A percentile compares a stretch with the other conserved stretches of the same genome.
Evolutionary conservation across 2,113 vertebrate genomes (phyloP).

Genomic region (Nesoenas mayeri): DNA sequence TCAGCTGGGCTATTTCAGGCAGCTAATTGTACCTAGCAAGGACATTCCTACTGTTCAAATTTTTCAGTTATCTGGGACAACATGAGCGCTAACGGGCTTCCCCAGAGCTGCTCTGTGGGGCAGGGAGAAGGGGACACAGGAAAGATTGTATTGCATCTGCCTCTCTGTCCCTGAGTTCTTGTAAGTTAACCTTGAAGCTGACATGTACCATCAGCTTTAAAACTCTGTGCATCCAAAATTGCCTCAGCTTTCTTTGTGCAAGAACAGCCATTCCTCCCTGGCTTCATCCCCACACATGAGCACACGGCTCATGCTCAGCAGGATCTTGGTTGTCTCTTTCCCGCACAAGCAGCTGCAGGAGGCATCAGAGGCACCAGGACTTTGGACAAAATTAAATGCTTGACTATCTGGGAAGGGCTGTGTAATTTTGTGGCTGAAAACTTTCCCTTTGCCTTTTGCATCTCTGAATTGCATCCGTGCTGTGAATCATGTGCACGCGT

Average conservation of each 20-base stretch:
- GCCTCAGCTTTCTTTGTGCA: background rate
- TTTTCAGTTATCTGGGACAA: background rate
- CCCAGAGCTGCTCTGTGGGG: background rate
- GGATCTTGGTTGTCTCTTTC: background rate
- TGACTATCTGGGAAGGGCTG: background rate
- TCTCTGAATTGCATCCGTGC: background rate
- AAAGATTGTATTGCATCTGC: background rate
- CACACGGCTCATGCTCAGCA: accelerated
- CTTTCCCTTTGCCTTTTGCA: background rate
- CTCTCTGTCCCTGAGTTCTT: background rate
- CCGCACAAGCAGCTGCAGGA: background rate
- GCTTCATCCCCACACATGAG: background rate
- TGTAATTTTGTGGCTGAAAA: background rate
- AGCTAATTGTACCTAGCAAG: slow-evolving; percentile 46
- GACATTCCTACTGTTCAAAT: background rate
- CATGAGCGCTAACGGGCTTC: background rate
- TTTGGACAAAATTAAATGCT: background rate
- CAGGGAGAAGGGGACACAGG: background rate
- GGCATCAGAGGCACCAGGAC: background rate
- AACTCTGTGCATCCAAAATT: background rate
- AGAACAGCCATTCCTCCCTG: background rate
- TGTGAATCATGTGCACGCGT: accelerated
- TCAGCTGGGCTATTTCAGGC: slow-evolving; percentile 3
- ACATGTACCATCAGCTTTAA: background rate
- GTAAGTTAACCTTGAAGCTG: background rate